Conservation (phyloP, 2,888 invertebrate genomes). For the Microctonus hyperodae region DNA sequence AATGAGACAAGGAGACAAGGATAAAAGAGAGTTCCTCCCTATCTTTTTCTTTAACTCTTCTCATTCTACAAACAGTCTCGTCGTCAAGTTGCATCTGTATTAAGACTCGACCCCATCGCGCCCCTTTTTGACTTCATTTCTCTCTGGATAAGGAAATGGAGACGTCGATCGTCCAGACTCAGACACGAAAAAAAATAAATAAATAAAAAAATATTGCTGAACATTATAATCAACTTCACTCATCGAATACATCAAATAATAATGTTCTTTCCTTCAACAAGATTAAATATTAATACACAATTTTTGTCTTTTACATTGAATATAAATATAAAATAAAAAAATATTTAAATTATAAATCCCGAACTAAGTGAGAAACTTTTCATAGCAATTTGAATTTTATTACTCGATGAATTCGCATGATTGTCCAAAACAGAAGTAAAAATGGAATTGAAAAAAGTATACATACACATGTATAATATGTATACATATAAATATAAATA, state of each 20-base stretch:
- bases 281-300: not conserved
- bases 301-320: not conserved
- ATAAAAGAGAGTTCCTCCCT: not conserved
- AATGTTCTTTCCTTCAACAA: constrained; percentile 9
- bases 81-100: constrained; percentile 25
- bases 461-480: too few species aligned
- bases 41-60: not conserved
- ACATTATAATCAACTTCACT: constrained; percentile 28
- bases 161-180: constrained; percentile 9
- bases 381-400: constrained; percentile 14
- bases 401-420: constrained; percentile 5
- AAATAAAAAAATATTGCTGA: not conserved
- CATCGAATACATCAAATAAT: constrained; percentile 23
- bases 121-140: constrained; percentile 25
- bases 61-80: not conserved
- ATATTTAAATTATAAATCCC: too few species aligned
- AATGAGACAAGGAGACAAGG: constrained; percentile 1
- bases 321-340: not conserved
- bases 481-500: not conserved
- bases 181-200: constrained; percentile 3
- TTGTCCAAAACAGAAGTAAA: too few species aligned
- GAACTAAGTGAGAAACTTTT: constrained; percentile 12
- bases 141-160: constrained; percentile 29
- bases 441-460: too few species aligned
- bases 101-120: constrained; percentile 19